A percentile compares a stretch with the other conserved stretches of the same genome.
Conservation (phyloP, 2,113 vertebrate species). For the Stegastes partitus region DNA sequence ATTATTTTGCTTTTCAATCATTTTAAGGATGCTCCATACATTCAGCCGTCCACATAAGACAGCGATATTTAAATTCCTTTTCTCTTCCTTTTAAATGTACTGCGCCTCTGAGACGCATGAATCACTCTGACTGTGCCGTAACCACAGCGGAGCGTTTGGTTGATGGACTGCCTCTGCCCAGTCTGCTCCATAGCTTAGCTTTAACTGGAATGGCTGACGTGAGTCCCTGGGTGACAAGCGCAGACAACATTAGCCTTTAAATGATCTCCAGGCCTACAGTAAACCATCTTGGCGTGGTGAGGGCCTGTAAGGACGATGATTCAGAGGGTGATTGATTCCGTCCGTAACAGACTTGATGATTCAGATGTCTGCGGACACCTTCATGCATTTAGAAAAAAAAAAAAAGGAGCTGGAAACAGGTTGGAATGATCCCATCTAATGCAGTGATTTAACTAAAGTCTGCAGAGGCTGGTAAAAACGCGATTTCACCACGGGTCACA, state of each 20-base stretch:
- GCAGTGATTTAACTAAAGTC: neutral
- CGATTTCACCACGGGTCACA: neutral
- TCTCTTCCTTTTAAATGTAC: too few species aligned
- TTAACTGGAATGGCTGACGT: neutral
- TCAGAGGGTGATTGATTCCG: neutral
- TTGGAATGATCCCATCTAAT: neutral
- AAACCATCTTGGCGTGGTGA: neutral
- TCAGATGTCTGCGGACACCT: constrained; percentile 5
- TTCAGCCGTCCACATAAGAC: too few species aligned
- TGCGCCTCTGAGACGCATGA: neutral
- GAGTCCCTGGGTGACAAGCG: neutral
- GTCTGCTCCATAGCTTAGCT: constrained; percentile 7
- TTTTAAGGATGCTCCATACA: too few species aligned
- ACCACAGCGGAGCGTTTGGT: neutral
- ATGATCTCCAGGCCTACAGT: constrained; percentile 6
- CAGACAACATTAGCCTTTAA: neutral
- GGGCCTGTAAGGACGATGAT: neutral
- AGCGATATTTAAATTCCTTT: too few species aligned
- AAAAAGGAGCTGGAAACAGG: neutral
- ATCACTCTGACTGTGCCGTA: neutral
- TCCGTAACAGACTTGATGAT: neutral
- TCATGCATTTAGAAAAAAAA: neutral
- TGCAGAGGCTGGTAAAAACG: neutral
- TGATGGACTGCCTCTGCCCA: neutral
- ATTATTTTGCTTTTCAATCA: too few species aligned